Evolutionary conservation across 2,113 vertebrate species (phyloP).

Genomic region (Gymnarchus niloticus): DNA sequence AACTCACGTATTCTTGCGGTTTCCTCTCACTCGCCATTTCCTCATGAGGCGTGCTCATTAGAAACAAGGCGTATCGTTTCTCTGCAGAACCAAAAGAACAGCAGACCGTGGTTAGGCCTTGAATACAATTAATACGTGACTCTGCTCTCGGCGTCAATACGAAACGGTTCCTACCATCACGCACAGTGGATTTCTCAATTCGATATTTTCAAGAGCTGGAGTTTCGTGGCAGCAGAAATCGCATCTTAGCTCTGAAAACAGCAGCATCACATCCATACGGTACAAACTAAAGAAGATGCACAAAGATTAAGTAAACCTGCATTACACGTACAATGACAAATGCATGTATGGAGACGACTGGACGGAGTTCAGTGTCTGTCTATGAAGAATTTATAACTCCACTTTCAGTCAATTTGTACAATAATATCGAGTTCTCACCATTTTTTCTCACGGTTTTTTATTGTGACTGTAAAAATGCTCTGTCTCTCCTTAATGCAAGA

Average conservation of each 20-base stretch:
- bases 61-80: background rate
- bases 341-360: background rate
- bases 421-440: background rate
- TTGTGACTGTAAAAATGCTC: too few species aligned
- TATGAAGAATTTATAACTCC: too few species aligned
- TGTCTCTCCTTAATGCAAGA: too few species aligned
- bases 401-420: background rate
- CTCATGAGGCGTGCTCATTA: background rate
- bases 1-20: conserved; percentile 23
- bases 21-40: conserved; percentile 21
- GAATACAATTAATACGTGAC: background rate
- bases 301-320: background rate
- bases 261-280: background rate
- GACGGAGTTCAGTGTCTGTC: background rate
- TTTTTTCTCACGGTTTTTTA: background rate
- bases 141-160: background rate
- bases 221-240: background rate
- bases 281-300: background rate
- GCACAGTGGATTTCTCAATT: background rate
- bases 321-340: background rate
- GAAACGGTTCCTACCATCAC: background rate
- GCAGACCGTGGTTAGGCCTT: background rate
- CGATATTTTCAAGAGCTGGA: background rate
- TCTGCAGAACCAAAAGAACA: background rate
- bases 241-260: background rate